Base-by-base conservation (phyloP, 2,888 invertebrate species). In the Leuctra nigra region DNA sequence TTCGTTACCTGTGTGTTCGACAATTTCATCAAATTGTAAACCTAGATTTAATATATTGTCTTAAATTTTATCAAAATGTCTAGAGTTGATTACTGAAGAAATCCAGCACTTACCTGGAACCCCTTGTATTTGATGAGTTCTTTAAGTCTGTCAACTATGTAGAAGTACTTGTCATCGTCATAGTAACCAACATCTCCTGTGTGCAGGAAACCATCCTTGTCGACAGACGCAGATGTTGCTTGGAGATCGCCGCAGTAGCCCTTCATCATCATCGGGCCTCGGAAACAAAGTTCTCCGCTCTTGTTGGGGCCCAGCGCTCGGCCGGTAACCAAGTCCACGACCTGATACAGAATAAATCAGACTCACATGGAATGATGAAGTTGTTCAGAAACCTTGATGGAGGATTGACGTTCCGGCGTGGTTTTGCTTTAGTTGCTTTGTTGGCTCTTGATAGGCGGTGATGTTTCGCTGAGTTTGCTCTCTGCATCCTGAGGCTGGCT, bases 81-180 rank as follows among this genome's bases (percentile, higher is more conserved):
- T n/a, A n/a, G n/a, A n/a, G n/a, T n/a, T n/a, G n/a, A n/a, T n/a
- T n/a, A n/a, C n/a, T n/a, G n/a, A n/a, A n/a, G n/a, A n/a, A n/a
- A n/a, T n/a, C n/a, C n/a, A n/a, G n/a, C n/a, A n/a, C 58, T 65
- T 64, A 77, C 78, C 70, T 80, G 79, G 66, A 83, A 87, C 38
- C 86, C 91, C 70, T 93, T 92, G 67, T 90, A 91, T 70, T 94
- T 94, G 66, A 94, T 93, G 23, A 94, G 80, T 68, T 93, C 92
- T 69, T 94, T 94, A 16, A 91, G 73, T 59, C 94, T 75, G 69
- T 92, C 94, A 1, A 91, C 86, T 61, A 93, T 82, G 66, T 79
- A 91, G 70, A 91, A 86, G 69, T 78, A 83, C 1, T 83, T 84
- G 16, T 91, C 83, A 1, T 80, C 70, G 67, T 92, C 90, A 64